These are phyloP conservation scores for Beris morrisii DNA, from an alignment of 2,888 invertebrate genomes.

Conservation along the genomic window DNA sequence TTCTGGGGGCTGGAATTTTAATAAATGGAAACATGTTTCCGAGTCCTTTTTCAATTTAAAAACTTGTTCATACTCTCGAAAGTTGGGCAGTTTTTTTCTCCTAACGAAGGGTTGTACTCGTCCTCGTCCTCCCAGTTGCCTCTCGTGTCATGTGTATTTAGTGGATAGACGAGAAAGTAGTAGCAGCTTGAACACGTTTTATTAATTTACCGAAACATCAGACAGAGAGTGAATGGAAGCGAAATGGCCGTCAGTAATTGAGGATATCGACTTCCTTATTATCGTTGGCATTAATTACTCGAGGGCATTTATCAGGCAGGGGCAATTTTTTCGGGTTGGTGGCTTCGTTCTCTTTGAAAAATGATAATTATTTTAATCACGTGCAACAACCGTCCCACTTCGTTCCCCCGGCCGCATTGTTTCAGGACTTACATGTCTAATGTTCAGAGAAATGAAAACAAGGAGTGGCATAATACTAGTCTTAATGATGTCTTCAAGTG, in stretches of 20 bases:
- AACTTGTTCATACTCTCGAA: conserved; percentile 28
- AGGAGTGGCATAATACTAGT: background rate
- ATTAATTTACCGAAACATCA: conserved; percentile 35
- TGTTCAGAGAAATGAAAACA: background rate
- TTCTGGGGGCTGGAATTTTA: conserved; percentile 34
- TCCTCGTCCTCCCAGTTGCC: conserved; percentile 12
- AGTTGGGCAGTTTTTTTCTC: conserved; percentile 19
- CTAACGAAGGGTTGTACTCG: conserved; percentile 18
- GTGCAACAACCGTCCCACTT: conserved; percentile 5
- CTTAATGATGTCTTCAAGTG: conserved; percentile 27
- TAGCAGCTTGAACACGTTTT: conserved; percentile 35
- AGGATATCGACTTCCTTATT: conserved; percentile 34
- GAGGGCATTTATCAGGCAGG: conserved; percentile 20
- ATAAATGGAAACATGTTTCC: conserved; percentile 38
- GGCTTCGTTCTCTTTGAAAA: conserved; percentile 19
- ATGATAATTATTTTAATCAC: conserved; percentile 36
- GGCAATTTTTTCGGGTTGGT: conserved; percentile 11
- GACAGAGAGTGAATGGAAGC: conserved; percentile 6
- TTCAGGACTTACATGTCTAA: too few relatives aligned
- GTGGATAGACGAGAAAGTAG: conserved; percentile 19
- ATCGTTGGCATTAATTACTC: conserved; percentile 35
- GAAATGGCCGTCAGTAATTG: conserved; percentile 33
- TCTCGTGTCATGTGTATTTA: conserved; percentile 15
- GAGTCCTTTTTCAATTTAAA: conserved; percentile 33
- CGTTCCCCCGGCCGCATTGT: background rate